A percentile compares a stretch with the other conserved stretches of the same genome.
Evolutionary conservation across 2,113 vertebrate genomes (phyloP).

Genomic region (Chrysemys picta): DNA sequence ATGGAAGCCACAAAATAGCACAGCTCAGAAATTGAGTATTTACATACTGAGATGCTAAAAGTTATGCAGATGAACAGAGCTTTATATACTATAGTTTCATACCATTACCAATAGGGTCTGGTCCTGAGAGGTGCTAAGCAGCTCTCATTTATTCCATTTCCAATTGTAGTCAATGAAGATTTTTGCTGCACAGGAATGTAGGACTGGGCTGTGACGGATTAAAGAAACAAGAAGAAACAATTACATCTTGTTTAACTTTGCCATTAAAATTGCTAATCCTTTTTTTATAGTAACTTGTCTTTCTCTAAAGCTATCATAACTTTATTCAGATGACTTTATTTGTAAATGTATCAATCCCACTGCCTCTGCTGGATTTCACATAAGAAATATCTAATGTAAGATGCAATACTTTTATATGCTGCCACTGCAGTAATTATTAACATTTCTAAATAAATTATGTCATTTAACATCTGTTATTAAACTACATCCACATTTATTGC

Average conservation of each 20-base stretch:
- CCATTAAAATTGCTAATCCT: neutral
- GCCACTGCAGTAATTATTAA: slow-evolving; percentile 28
- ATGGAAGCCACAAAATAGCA: neutral
- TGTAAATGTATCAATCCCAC: neutral
- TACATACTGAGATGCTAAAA: neutral
- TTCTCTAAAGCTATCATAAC: slow-evolving; percentile 19
- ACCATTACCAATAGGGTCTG: neutral
- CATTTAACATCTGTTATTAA: slow-evolving; percentile 61
- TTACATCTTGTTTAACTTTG: neutral
- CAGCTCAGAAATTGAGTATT: neutral
- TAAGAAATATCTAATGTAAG: slow-evolving; percentile 6
- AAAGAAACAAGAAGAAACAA: neutral
- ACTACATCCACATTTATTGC: slow-evolving; percentile 55
- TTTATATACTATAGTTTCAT: neutral
- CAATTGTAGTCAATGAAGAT: neutral
- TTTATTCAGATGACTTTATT: slow-evolving; percentile 20
- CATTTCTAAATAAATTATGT: slow-evolving; percentile 57
- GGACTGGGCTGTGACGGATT: neutral
- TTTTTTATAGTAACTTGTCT: neutral
- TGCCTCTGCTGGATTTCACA: neutral
- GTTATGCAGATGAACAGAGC: fast-evolving
- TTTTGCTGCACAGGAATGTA: neutral
- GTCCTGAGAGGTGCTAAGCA: neutral
- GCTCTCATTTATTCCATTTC: neutral
- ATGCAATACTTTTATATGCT: slow-evolving; percentile 7